Evolutionary conservation across 2,888 invertebrate species (phyloP).

Genomic region (Phorcus lineatus): DNA sequence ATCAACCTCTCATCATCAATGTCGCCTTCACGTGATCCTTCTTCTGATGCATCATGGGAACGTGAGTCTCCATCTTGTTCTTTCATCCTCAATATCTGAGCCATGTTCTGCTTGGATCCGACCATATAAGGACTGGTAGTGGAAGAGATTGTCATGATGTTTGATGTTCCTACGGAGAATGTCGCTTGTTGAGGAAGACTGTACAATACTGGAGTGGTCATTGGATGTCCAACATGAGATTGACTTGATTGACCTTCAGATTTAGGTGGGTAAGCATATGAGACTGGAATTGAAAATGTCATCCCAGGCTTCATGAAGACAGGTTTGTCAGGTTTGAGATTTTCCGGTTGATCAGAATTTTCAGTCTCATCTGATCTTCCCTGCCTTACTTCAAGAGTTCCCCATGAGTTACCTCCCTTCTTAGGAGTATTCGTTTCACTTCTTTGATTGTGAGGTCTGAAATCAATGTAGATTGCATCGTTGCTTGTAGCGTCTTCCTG

Average conservation of each 20-base stretch:
- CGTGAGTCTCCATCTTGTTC: neutral
- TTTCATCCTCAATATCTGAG: neutral
- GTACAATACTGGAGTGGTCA: neutral
- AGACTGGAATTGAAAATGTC: neutral
- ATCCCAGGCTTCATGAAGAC: neutral
- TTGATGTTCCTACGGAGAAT: neutral
- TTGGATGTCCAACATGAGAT: neutral
- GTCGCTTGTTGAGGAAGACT: neutral
- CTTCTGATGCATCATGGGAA: neutral
- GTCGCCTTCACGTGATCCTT: neutral
- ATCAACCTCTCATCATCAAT: neutral
- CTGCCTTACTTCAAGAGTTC: neutral
- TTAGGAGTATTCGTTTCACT: neutral
- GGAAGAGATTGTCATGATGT: neutral
- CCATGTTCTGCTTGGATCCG: neutral
- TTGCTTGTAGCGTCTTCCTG: neutral
- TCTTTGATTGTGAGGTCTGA: neutral
- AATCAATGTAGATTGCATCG: slow-evolving; percentile 11
- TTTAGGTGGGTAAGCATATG: neutral
- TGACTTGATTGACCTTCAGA: neutral
- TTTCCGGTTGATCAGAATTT: neutral
- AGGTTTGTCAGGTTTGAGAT: neutral
- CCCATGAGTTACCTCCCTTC: neutral
- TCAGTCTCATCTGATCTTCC: neutral
- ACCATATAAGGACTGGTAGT: neutral